Evolutionary conservation across 2,797 vertebrate species (phyloP).

Genomic region (Harpagifer antarcticus): DNA sequence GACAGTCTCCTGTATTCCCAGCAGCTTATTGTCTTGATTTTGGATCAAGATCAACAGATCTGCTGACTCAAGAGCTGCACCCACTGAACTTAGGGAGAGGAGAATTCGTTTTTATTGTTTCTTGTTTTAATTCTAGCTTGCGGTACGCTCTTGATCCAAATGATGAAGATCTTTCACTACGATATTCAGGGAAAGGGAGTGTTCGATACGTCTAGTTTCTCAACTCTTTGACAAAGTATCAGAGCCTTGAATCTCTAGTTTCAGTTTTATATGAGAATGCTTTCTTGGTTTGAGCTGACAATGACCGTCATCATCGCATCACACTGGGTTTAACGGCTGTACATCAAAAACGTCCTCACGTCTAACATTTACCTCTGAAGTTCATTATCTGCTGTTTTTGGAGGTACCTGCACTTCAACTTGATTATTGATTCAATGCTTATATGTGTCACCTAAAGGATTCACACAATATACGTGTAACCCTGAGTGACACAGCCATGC

Average conservation of each 20-base stretch:
- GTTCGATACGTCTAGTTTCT: constrained; percentile 26
- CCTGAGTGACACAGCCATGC: neutral
- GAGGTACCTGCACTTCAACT: neutral
- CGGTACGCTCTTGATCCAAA: constrained; percentile 6
- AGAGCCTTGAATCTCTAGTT: constrained; percentile 24
- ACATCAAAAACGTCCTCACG: neutral
- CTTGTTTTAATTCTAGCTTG: constrained; percentile 10
- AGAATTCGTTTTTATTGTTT: neutral
- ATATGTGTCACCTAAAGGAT: constrained; percentile 11
- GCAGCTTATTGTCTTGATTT: constrained; percentile 70
- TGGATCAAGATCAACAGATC: constrained; percentile 66
- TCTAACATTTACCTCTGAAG: neutral
- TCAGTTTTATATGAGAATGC: constrained; percentile 8
- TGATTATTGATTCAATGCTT: neutral
- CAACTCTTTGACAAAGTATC: constrained; percentile 29
- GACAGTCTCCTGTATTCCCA: constrained; percentile 28
- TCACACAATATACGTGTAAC: neutral
- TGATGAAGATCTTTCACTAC: constrained; percentile 11
- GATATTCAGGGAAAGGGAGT: constrained; percentile 1
- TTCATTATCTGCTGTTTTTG: neutral
- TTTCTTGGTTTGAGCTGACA: neutral
- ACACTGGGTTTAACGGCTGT: neutral
- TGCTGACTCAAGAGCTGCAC: constrained; percentile 74
- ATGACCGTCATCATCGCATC: neutral
- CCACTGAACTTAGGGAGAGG: constrained; percentile 26